Evolutionary conservation across 2,113 vertebrate genomes (phyloP).

Genomic region (Egretta garzetta): DNA sequence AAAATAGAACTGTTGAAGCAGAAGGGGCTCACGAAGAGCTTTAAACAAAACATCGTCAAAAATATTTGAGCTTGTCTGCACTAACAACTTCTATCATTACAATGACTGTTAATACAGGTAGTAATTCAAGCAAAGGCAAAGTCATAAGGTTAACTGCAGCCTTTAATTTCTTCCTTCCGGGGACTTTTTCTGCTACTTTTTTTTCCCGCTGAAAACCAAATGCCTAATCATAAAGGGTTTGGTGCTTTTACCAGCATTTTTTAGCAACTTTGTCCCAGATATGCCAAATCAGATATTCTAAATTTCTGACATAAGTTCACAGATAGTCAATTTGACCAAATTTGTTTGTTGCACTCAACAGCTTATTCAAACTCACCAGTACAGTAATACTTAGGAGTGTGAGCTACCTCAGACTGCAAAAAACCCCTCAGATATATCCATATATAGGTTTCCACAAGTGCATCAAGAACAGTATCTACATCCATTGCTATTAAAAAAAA

Average conservation of each 20-base stretch:
- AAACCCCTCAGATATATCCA: not conserved
- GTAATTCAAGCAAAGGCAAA: not conserved
- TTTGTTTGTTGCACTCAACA: not conserved
- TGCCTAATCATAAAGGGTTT: not conserved
- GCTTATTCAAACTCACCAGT: not conserved
- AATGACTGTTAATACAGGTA: not conserved
- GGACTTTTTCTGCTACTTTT: not conserved
- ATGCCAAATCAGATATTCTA: not conserved
- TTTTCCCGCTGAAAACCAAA: not conserved
- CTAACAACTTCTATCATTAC: not conserved
- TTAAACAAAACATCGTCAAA: not conserved
- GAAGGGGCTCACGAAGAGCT: not conserved
- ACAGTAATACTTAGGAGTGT: accelerated
- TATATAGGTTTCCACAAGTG: not conserved
- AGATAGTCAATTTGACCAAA: not conserved
- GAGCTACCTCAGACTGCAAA: not conserved
- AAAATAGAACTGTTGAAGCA: not conserved
- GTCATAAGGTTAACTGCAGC: not conserved
- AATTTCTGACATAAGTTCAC: not conserved
- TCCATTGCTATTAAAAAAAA: not conserved
- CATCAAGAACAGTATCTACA: not conserved
- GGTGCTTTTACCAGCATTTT: not conserved
- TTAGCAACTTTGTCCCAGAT: not conserved
- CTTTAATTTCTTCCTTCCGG: not conserved
- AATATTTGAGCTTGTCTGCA: not conserved